These are phyloP conservation scores for Aspidiotus destructor DNA, from an alignment of 2,888 invertebrate genomes.

Conservation along the genomic window DNA sequence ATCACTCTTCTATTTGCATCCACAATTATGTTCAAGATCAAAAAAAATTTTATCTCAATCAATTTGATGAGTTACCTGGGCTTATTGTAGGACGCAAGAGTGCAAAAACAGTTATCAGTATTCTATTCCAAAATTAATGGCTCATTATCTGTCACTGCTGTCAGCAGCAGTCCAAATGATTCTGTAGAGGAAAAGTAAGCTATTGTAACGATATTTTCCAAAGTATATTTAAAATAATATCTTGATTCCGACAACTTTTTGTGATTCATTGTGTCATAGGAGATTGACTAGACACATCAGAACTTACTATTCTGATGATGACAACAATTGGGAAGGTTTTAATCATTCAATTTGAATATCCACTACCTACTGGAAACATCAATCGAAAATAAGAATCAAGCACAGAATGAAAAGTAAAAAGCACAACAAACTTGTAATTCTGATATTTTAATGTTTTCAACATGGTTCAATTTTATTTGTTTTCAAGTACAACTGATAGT, in stretches of 20 bases:
- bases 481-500: too few relatives aligned
- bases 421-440: too few relatives aligned
- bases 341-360: not conserved
- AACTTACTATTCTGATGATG: not conserved
- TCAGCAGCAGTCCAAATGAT: constrained; percentile 1
- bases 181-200: not conserved
- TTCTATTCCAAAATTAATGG: constrained; percentile 1
- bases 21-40: not conserved
- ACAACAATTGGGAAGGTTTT: not conserved
- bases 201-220: too few relatives aligned
- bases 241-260: too few relatives aligned
- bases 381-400: not conserved
- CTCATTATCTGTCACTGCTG: not conserved
- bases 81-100: not conserved
- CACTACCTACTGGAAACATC: too few relatives aligned
- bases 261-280: too few relatives aligned
- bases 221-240: too few relatives aligned
- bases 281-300: too few relatives aligned
- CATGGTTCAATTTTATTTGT: too few relatives aligned
- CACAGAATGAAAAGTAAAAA: not conserved
- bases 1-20: not conserved
- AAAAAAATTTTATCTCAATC: not conserved
- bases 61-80: not conserved
- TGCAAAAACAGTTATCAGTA: not conserved
- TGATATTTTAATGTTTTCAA: too few relatives aligned